These are phyloP conservation scores for Hippocampus comes DNA, from an alignment of 2,113 vertebrate species.

Conservation along the genomic window DNA sequence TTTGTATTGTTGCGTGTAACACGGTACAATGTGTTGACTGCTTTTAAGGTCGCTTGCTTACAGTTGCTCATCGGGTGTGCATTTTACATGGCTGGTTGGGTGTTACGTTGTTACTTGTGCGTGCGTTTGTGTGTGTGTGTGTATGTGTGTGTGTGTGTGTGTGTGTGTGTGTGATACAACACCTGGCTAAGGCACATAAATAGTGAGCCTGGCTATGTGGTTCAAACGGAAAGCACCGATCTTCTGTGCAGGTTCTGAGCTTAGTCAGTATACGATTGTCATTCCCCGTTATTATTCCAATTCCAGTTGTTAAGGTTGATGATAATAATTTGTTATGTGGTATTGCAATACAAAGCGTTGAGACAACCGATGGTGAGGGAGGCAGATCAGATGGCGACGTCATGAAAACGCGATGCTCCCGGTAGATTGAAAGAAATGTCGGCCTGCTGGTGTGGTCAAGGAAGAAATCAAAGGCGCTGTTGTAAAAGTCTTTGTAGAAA, in stretches of 20 bases:
- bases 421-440: conserved; percentile 26
- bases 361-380: conserved; percentile 12
- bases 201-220: conserved; percentile 32
- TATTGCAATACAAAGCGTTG: background rate
- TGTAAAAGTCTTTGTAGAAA: conserved; percentile 32
- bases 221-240: conserved; percentile 59
- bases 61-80: conserved; percentile 32
- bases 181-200: conserved; percentile 65
- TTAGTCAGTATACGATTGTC: conserved; percentile 62
- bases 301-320: background rate
- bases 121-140: conserved; percentile 28
- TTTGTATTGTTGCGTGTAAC: conserved; percentile 15
- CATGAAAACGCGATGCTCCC: conserved; percentile 14
- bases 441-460: conserved; percentile 43
- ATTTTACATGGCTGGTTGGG: conserved; percentile 46
- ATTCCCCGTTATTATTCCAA: conserved; percentile 30
- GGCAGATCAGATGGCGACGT: conserved; percentile 14
- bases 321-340: conserved; percentile 9
- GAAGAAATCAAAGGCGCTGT: conserved; percentile 38
- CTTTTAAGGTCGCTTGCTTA: conserved; percentile 24
- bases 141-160: conserved; percentile 25
- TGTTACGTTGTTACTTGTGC: conserved; percentile 24
- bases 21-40: conserved; percentile 24
- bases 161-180: conserved; percentile 34
- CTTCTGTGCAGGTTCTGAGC: conserved; percentile 39